Conservation (phyloP, 2,888 invertebrate genomes). For the Drosophila yooni region DNA sequence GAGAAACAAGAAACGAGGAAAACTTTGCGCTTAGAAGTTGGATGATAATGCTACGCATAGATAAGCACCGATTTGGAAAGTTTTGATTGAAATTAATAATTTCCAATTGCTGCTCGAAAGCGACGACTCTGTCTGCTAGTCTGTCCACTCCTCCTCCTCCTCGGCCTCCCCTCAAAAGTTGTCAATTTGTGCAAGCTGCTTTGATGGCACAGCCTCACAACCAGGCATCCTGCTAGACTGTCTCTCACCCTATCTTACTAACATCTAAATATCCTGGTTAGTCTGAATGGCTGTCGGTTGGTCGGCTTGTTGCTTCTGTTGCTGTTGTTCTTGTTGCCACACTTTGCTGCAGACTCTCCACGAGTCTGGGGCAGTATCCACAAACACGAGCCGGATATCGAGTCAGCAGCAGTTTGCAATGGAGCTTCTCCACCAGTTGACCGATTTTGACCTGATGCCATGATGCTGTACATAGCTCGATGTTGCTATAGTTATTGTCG, state of each 20-base stretch:
- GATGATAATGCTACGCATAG: conserved; percentile 62
- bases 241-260: conserved; percentile 33
- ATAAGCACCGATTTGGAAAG: conserved; percentile 70
- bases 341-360: conserved; percentile 30
- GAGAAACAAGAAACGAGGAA: conserved; percentile 36
- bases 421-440: background rate
- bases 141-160: background rate
- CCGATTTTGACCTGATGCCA: conserved; percentile 26
- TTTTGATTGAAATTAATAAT: conserved; percentile 79
- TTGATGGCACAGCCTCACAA: conserved; percentile 23
- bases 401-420: conserved; percentile 57
- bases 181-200: conserved; percentile 56
- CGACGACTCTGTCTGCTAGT: conserved; percentile 17
- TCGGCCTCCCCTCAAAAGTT: conserved; percentile 39
- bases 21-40: conserved; percentile 57
- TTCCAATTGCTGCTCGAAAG: conserved; percentile 66
- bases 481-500: conserved; percentile 20
- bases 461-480: conserved; percentile 8
- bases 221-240: conserved; percentile 9
- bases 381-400: conserved; percentile 58
- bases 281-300: conserved; percentile 40
- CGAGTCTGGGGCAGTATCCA: conserved; percentile 4
- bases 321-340: conserved; percentile 22
- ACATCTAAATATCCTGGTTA: conserved; percentile 62
- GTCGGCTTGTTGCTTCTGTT: background rate